Conservation (phyloP, 2,888 invertebrate genomes). For the Myopa tessellatipennis region DNA sequence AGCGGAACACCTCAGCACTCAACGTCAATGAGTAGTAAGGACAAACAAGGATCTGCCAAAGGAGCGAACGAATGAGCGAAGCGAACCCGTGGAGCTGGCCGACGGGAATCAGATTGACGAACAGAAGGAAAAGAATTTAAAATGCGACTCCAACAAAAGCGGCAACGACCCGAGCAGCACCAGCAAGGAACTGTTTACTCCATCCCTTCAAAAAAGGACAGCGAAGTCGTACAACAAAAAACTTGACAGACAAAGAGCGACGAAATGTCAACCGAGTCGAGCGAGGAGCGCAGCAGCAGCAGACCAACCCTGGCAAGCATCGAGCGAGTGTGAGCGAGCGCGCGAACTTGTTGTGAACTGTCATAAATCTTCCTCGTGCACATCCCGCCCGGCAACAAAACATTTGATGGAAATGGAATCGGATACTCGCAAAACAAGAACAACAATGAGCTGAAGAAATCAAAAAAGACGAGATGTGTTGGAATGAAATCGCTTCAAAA, state of each 20-base stretch:
- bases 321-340: slow-evolving; percentile 53
- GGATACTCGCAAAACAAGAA: slow-evolving; percentile 13
- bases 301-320: slow-evolving; percentile 36
- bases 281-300: slow-evolving; percentile 26
- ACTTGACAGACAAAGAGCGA: slow-evolving; percentile 42
- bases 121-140: slow-evolving; percentile 40
- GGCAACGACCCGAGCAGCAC: slow-evolving; percentile 32
- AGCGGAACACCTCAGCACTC: slow-evolving; percentile 27
- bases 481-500: slow-evolving; percentile 20
- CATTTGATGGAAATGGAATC: slow-evolving; percentile 27
- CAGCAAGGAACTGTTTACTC: slow-evolving; percentile 33
- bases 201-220: not conserved
- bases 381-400: slow-evolving; percentile 42
- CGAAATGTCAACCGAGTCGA: slow-evolving; percentile 41
- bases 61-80: slow-evolving; percentile 51
- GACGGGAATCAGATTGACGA: slow-evolving; percentile 49
- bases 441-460: slow-evolving; percentile 10
- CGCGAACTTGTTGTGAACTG: slow-evolving; percentile 63
- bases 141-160: slow-evolving; percentile 49
- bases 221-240: slow-evolving; percentile 27
- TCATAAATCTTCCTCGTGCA: slow-evolving; percentile 66
- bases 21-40: slow-evolving; percentile 10
- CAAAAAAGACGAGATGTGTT: slow-evolving; percentile 20
- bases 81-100: slow-evolving; percentile 40
- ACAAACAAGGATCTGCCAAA: slow-evolving; percentile 20